Conservation (phyloP, 1,140 invertebrate species). For the Zaprionus nigranus region DNA sequence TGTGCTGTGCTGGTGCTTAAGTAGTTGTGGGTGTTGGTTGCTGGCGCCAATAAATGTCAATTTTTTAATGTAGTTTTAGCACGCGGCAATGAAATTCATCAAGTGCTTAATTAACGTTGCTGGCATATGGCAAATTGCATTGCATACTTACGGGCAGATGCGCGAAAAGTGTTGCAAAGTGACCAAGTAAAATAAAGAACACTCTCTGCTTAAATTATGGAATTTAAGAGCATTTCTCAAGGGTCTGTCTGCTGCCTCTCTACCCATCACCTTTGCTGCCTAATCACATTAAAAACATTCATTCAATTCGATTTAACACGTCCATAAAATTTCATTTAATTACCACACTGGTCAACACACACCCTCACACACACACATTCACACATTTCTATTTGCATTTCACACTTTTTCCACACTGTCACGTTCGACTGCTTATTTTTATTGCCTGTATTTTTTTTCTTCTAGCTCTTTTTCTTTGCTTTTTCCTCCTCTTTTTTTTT, state of each 20-base stretch:
- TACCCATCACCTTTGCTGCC: not conserved
- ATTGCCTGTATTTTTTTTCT: conserved; percentile 53
- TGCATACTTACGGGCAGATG: conserved; percentile 17
- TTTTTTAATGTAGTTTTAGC: conserved; percentile 75
- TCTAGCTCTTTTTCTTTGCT: conserved; percentile 14
- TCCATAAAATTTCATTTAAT: conserved; percentile 59
- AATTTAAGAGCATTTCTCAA: not conserved
- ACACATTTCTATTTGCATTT: conserved; percentile 69
- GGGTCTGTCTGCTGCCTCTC: not conserved
- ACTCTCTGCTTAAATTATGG: not conserved
- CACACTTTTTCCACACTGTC: conserved; percentile 65
- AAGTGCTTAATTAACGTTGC: conserved; percentile 67
- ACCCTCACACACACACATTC: too few relatives aligned
- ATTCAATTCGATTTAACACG: conserved; percentile 36
- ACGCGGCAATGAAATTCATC: conserved; percentile 74
- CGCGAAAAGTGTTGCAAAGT: not conserved
- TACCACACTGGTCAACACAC: conserved; percentile 35
- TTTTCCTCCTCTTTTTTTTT: conserved; percentile 19
- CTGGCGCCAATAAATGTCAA: conserved; percentile 68
- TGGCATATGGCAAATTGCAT: conserved; percentile 22
- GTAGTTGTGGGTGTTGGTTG: conserved; percentile 49
- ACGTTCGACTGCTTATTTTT: conserved; percentile 74
- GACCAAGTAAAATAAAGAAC: not conserved
- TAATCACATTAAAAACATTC: conserved; percentile 21
- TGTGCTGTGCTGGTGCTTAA: conserved; percentile 43